Evolutionary conservation across 2,888 invertebrate species (phyloP).

Genomic region (Itoplectis maculator): DNA sequence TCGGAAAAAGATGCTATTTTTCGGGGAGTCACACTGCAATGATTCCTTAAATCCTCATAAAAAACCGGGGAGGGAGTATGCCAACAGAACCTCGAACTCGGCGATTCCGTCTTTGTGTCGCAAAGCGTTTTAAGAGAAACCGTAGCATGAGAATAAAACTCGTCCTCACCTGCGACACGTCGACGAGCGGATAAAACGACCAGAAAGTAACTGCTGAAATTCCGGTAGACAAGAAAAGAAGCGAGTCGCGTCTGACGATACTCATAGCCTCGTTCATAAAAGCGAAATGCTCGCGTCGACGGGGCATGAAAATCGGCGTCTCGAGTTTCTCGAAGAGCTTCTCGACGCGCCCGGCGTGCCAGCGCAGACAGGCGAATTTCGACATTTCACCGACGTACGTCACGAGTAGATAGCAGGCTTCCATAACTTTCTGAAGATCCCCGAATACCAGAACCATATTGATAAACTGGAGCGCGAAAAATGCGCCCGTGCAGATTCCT

Average conservation of each 20-base stretch:
- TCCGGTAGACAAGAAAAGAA: constrained; percentile 73
- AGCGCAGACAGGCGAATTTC: constrained; percentile 59
- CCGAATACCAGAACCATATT: constrained; percentile 85
- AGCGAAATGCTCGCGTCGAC: constrained; percentile 70
- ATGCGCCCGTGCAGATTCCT: constrained; percentile 42
- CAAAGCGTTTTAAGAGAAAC: too few species aligned
- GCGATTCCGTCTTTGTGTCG: too few species aligned
- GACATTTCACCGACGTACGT: constrained; percentile 72
- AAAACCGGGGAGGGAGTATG: too few species aligned
- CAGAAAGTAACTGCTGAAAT: constrained; percentile 77
- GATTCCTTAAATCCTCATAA: too few species aligned
- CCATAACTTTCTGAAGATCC: constrained; percentile 75
- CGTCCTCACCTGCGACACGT: constrained; percentile 65
- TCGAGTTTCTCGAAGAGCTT: constrained; percentile 65
- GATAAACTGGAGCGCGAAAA: constrained; percentile 74
- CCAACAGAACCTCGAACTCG: too few species aligned
- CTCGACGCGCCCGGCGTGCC: constrained; percentile 56
- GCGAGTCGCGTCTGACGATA: constrained; percentile 72
- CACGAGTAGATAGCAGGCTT: constrained; percentile 76
- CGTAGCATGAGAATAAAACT: too few species aligned
- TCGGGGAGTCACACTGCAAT: too few species aligned
- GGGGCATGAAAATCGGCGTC: constrained; percentile 74
- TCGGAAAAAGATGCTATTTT: too few species aligned
- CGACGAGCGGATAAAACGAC: constrained; percentile 80
- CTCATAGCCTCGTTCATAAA: constrained; percentile 72